These are phyloP conservation scores for Oikopleura dioica DNA, from an alignment of 23 tunicate species.

Conservation along the genomic window DNA sequence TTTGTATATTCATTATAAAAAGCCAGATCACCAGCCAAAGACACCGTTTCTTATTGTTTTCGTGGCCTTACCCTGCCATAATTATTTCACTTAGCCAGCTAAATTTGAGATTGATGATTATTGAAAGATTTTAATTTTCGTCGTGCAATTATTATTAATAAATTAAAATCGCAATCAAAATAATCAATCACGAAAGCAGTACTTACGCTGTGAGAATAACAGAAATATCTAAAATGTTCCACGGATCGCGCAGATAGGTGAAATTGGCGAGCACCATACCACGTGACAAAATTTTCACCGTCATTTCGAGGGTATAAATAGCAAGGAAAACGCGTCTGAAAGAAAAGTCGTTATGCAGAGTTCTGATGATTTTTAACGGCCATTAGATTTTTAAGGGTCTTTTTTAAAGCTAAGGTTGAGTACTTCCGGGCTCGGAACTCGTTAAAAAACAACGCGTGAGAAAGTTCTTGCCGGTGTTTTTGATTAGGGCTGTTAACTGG, in stretches of 20 bases:
- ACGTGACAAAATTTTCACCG: slow-evolving; percentile 53
- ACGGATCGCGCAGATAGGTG: slow-evolving; percentile 89
- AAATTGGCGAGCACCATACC: slow-evolving; percentile 43
- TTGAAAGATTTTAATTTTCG: neutral
- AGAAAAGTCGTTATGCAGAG: too few relatives aligned
- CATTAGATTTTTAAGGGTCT: too few relatives aligned
- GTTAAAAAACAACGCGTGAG: too few relatives aligned
- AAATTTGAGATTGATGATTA: neutral
- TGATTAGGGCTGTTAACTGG: too few relatives aligned
- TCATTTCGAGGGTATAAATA: slow-evolving; percentile 72
- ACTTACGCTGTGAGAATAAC: slow-evolving; percentile 90
- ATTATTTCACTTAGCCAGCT: slow-evolving; percentile 2
- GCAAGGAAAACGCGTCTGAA: slow-evolving; percentile 50
- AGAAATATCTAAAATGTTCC: slow-evolving; percentile 67
- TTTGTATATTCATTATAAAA: too few relatives aligned
- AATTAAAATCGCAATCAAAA: neutral
- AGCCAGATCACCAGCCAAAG: too few relatives aligned
- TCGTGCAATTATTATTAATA: neutral
- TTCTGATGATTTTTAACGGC: too few relatives aligned
- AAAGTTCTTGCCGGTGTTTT: too few relatives aligned
- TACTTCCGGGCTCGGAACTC: too few relatives aligned
- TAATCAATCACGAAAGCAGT: neutral
- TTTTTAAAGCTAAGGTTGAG: too few relatives aligned
- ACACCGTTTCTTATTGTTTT: too few relatives aligned
- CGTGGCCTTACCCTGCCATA: neutral